Base-by-base conservation (phyloP, 2,888 invertebrate genomes). In the Diarsia dahlii region DNA sequence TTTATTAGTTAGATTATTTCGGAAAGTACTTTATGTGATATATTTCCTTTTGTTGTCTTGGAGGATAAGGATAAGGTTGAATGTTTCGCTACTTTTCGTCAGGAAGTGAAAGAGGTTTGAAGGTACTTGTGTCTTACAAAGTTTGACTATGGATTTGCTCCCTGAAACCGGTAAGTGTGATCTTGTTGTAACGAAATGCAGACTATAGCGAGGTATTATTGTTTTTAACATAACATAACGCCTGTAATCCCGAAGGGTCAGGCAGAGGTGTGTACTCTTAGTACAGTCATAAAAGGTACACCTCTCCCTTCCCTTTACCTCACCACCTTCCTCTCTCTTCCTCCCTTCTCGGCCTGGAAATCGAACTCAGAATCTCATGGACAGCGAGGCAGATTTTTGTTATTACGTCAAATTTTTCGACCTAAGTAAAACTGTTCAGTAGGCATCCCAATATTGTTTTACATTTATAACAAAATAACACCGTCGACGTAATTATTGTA, bases 1-100 rank as follows among this genome's bases (percentile, higher is more conserved):
- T 78, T 83, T 87, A 77, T 83, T 80, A 82, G 76, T 80, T 75
- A 74, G 60, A 80, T 71, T 79, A 76, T 79, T 76, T 76, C 52
- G 39, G 48, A 70, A 74, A 23, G 62, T 75, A 80, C 71, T 80
- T 74, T 69, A 69, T 71, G 73, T 79, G 67, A 71, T 74, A 69
- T 86, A 68, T 76, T 86, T 71, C 54, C 62, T 56, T 75, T 83
- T 70, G 63, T 54, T 56, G 48, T 56, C 20, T 39, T 13, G 34
- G 56, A 28, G 60, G 34, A 71, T 81, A 52, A 75, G 71, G 63
- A 67, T 56, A 71, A 76, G 52, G 23, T 71, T 20, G 20, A 46
- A 56, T 83, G 46, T 72, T 68, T 75, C 58, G 52, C 34, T 79
- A 48, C 46, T 80, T 71, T 79, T 68, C 13, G 13, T 15, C 2